phyloP scores from a whole-genome alignment of 2,888 invertebrate genomes.

The Siphonodentalium dalli region DNA sequence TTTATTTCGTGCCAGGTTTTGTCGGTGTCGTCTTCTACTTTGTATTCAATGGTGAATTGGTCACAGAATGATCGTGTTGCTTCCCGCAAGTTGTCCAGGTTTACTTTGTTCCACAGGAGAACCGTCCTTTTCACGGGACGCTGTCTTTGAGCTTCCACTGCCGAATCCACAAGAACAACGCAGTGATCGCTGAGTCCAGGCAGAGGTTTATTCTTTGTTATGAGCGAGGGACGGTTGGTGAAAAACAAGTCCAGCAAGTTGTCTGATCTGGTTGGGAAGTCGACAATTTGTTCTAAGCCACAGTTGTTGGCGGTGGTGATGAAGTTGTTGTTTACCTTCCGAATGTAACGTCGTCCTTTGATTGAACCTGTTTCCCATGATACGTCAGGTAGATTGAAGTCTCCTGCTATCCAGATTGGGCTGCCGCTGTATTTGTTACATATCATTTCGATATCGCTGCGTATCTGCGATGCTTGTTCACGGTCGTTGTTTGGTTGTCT shows the following conservation, averaged over 20 bases:
- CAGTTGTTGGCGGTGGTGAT: constrained; percentile 3
- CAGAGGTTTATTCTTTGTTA: constrained; percentile 3
- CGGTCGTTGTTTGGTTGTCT: constrained; percentile 10
- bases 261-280: constrained; percentile 9
- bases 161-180: constrained; percentile 5
- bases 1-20: no score
- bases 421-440: constrained; percentile 1
- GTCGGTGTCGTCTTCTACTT: no score
- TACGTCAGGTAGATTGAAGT: constrained; percentile 17
- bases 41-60: no score
- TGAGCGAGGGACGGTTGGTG: constrained; percentile 12
- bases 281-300: constrained; percentile 5
- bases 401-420: constrained; percentile 15
- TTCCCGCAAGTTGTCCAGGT: neutral
- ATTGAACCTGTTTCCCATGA: constrained; percentile 14
- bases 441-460: neutral
- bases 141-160: neutral
- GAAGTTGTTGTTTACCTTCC: constrained; percentile 10
- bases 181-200: constrained; percentile 20
- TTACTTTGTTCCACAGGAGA: constrained; percentile 8
- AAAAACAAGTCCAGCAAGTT: constrained; percentile 12
- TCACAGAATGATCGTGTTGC: no score
- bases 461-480: neutral
- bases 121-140: constrained; percentile 2
- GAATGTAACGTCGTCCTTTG: constrained; percentile 14